These are phyloP conservation scores for Mus spicilegus DNA, from an alignment of 2,113 vertebrate species.

Conservation along the genomic window DNA sequence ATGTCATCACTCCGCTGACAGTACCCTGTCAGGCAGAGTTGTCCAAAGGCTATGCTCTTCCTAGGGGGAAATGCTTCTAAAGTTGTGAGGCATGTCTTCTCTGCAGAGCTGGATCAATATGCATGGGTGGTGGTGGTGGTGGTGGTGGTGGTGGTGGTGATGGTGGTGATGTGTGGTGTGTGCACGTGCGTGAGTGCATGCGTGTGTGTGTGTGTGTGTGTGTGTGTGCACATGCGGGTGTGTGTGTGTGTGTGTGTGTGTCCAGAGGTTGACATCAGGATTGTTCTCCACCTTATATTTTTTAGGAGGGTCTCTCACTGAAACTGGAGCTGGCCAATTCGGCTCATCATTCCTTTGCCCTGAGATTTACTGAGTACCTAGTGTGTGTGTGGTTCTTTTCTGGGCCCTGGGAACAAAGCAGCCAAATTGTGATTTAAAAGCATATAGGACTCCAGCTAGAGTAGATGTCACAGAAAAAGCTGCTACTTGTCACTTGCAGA, in stretches of 20 bases:
- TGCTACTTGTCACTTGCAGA: rapidly evolving
- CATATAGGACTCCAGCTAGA: not conserved
- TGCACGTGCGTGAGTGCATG: not conserved
- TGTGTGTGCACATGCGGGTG: not conserved
- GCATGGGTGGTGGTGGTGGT: too few species aligned
- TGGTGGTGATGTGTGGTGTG: not conserved
- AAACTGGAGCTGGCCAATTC: not conserved
- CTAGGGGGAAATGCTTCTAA: not conserved
- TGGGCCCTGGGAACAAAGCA: not conserved
- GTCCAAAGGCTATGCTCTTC: rapidly evolving
- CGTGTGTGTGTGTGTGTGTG: not conserved
- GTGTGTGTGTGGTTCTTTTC: not conserved
- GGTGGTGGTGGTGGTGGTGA: too few species aligned
- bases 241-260: not conserved
- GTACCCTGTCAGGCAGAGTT: not conserved
- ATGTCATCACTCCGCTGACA: rapidly evolving
- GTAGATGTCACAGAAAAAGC: not conserved
- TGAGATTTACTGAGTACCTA: not conserved
- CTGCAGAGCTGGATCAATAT: not conserved
- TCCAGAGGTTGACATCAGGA: not conserved
- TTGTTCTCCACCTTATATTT: not conserved
- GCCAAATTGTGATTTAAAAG: not conserved
- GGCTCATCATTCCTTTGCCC: not conserved
- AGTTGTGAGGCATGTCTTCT: not conserved
- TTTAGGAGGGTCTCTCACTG: not conserved